Evolutionary conservation across 2,797 vertebrate species (phyloP), one percentile per base, ranked within the genome.

Genomic region (Neosalanx taihuensis): DNA sequence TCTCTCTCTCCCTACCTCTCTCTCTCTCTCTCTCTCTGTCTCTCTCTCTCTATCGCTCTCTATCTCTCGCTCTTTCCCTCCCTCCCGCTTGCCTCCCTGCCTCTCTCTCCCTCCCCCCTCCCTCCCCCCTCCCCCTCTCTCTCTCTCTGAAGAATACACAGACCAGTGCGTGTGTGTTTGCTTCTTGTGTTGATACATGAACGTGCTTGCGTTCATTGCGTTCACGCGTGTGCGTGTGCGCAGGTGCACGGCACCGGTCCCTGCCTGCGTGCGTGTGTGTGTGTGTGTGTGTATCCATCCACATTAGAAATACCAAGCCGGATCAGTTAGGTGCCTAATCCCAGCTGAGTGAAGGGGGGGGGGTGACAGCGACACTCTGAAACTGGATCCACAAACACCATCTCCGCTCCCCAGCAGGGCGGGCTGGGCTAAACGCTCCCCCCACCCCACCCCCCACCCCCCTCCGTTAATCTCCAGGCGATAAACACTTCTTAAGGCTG

Each of bases 391-490:
- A 73, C 86, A 76, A 82, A 75, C 78, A 84, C 77, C 75, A 86
- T 78, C 75, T 84, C 74, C 83, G 73, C 49, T 73, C 35, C 80
- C 84, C 79, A 82, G 83, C 72, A 69, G 68, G 58, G 64, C n/a
- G 3, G n/a, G 76, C 75, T 78, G 3, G 35, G 5, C 35, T 80
- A 33, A 84, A 85, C n/a, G n/a, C n/a, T n/a, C n/a, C n/a, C n/a
- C n/a, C n/a, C n/a, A n/a, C n/a, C n/a, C n/a, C n/a, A n/a, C 88
- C 85, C 79, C 71, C 1, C n/a, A 37, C 7, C 5, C 87, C 84
- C 79, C 66, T 49, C 62, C 59, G 30, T 73, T 87, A 88, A 88
- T 88, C 79, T 76, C 35, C 23, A 64, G 69, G 84, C 82, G 83
- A 87, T 89, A 87, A 83, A 82, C 56, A 49, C 74, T 56, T 80